Percentiles rank a stretch among this genome's conserved stretches.
These are phyloP conservation scores for Idaea dimidiata DNA, from an alignment of 2,888 invertebrate species.

Conservation along the genomic window DNA sequence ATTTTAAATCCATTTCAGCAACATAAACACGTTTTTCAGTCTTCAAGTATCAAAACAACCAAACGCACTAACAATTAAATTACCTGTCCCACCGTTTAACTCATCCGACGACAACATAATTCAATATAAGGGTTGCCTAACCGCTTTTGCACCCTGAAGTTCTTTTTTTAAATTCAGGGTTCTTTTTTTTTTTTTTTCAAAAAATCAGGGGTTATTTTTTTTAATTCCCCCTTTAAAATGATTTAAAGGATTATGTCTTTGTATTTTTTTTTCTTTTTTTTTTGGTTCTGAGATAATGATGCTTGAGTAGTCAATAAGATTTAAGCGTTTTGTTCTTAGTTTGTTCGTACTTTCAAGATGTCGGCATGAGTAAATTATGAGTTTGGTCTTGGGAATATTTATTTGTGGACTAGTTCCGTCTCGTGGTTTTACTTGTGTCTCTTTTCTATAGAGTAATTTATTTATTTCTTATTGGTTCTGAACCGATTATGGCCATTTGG, in stretches of 20 bases:
- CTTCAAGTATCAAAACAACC: constrained; percentile 26
- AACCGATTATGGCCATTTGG: too few relatives aligned
- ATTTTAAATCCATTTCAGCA: too few relatives aligned
- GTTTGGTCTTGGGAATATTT: not conserved
- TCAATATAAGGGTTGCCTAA: constrained; percentile 53
- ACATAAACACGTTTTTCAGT: too few relatives aligned
- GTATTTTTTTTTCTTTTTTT: constrained; percentile 37
- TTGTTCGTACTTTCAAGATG: not conserved
- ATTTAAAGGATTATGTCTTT: constrained; percentile 48
- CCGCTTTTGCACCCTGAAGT: constrained; percentile 43
- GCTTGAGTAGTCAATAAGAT: constrained; percentile 52
- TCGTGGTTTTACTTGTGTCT: not conserved
- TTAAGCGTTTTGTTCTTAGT: constrained; percentile 22
- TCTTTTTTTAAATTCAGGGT: too few relatives aligned
- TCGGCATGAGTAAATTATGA: not conserved
- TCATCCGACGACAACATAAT: constrained; percentile 58
- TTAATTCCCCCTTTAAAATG: constrained; percentile 30
- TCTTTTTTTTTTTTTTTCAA: constrained; percentile 36
- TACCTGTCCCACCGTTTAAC: constrained; percentile 50
- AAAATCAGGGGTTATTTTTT: constrained; percentile 27
- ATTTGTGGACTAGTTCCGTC: constrained; percentile 6
- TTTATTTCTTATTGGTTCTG: too few relatives aligned
- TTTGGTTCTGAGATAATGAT: constrained; percentile 35
- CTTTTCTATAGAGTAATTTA: too few relatives aligned
- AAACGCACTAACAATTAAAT: constrained; percentile 23